Conservation (phyloP, 2,113 vertebrate genomes). For the Hemicordylus capensis region DNA sequence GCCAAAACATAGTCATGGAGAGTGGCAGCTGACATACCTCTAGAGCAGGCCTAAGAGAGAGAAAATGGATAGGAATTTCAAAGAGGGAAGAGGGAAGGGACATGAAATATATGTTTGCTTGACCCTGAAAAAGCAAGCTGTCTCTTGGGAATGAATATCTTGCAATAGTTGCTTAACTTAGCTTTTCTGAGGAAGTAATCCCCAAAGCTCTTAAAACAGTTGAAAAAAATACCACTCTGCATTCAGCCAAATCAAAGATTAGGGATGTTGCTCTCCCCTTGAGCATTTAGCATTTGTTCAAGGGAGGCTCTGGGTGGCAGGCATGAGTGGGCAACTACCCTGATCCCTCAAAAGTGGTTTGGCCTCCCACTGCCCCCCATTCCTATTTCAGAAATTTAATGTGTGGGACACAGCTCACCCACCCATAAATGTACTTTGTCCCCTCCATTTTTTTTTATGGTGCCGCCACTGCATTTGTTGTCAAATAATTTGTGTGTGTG, state of each 20-base stretch:
- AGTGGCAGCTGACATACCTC: no score
- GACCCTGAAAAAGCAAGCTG: conserved; percentile 55
- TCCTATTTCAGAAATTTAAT: no score
- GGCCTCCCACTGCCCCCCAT: no score
- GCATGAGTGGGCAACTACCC: no score
- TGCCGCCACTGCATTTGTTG: background rate
- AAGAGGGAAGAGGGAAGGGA: background rate
- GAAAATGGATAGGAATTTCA: conserved; percentile 50
- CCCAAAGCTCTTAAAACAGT: conserved; percentile 34
- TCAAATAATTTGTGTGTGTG: background rate
- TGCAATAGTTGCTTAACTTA: conserved; percentile 48
- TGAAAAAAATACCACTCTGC: conserved; percentile 43
- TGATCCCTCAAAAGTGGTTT: no score
- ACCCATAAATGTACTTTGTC: no score
- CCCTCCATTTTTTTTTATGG: no score
- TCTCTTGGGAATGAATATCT: conserved; percentile 49
- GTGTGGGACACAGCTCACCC: no score
- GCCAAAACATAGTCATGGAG: no score
- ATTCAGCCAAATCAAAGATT: conserved; percentile 10
- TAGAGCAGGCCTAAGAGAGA: no score
- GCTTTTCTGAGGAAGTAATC: conserved; percentile 39
- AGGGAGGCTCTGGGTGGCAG: no score
- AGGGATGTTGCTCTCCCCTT: background rate
- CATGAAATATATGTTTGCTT: conserved; percentile 29
- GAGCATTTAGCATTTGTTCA: no score